These are phyloP conservation scores for Centruroides vittatus DNA, from an alignment of 1,140 invertebrate species.

Conservation along the genomic window DNA sequence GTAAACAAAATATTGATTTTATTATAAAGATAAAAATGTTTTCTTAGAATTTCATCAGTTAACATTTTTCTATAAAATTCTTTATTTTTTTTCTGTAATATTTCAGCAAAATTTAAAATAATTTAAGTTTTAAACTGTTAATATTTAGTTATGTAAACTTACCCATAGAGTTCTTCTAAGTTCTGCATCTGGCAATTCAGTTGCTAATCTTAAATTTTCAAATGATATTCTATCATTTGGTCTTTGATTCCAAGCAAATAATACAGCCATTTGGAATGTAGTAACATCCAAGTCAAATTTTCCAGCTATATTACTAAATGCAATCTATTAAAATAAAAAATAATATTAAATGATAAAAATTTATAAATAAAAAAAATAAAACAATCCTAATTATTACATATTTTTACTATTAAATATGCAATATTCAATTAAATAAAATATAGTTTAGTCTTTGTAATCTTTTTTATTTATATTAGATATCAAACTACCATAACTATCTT, in stretches of 20 bases:
- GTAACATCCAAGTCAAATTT: constrained; percentile 97
- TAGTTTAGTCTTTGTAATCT: not conserved
- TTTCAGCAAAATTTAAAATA: too few species aligned
- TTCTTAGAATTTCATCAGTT: too few species aligned
- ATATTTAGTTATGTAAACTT: constrained; percentile 13
- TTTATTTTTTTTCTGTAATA: too few species aligned
- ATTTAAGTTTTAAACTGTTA: too few species aligned
- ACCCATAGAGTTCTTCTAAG: constrained; percentile 88
- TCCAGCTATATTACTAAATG: constrained; percentile 83
- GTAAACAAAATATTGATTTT: constrained; percentile 8
- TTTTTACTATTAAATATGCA: not conserved
- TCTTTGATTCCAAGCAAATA: constrained; percentile 97
- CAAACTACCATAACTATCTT: too few species aligned
- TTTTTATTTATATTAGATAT: not conserved
- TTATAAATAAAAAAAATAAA: constrained; percentile 1
- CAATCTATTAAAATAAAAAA: constrained; percentile 46
- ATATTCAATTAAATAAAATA: not conserved
- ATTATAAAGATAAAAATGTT: constrained; percentile 3
- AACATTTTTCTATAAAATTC: not conserved
- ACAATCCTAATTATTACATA: constrained; percentile 8
- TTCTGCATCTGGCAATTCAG: constrained; percentile 92
- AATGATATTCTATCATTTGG: constrained; percentile 81
- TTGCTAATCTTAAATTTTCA: constrained; percentile 88
- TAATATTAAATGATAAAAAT: too few species aligned
- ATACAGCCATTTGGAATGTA: constrained; percentile 98